Evolutionary conservation across 1,140 invertebrate genomes (phyloP).

Genomic region (Drosophila funebris): DNA sequence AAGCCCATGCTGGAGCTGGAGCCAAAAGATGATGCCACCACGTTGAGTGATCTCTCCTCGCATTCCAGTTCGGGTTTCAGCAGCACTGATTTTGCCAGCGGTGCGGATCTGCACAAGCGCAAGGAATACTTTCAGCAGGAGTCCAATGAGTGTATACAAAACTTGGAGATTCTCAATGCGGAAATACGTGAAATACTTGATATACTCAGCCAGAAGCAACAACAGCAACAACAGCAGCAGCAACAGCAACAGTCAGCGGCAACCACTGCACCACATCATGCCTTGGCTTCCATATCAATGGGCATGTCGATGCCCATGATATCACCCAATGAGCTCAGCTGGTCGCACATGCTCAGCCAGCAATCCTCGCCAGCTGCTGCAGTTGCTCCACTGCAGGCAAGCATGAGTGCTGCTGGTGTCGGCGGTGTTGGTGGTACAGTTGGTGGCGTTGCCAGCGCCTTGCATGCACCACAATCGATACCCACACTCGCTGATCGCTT

Average conservation of each 20-base stretch:
- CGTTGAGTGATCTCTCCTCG: conserved; percentile 88
- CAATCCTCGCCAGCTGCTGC: conserved; percentile 28
- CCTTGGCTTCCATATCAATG: not conserved
- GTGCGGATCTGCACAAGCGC: conserved; percentile 84
- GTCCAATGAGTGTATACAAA: conserved; percentile 88
- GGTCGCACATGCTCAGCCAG: conserved; percentile 84
- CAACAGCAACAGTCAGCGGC: conserved; percentile 76
- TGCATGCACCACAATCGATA: conserved; percentile 84
- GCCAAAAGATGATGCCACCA: conserved; percentile 84
- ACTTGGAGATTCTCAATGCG: conserved; percentile 88
- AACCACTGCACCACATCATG: conserved; percentile 7
- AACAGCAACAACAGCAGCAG: conserved; percentile 74
- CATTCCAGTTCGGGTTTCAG: conserved; percentile 88
- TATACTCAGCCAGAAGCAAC: conserved; percentile 87
- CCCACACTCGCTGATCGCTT: conserved; percentile 84
- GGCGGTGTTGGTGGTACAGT: conserved; percentile 1
- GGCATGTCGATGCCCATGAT: conserved; percentile 84
- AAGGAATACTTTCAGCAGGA: conserved; percentile 85
- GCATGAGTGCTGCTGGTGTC: not conserved
- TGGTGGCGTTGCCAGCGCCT: not conserved
- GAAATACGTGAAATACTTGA: conserved; percentile 90
- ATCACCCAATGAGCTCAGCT: conserved; percentile 87
- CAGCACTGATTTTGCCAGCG: conserved; percentile 87
- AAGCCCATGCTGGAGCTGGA: conserved; percentile 83
- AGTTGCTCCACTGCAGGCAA: conserved; percentile 1